Base-by-base conservation (phyloP, 2,113 vertebrate species). In the Bambusicola thoracicus region DNA sequence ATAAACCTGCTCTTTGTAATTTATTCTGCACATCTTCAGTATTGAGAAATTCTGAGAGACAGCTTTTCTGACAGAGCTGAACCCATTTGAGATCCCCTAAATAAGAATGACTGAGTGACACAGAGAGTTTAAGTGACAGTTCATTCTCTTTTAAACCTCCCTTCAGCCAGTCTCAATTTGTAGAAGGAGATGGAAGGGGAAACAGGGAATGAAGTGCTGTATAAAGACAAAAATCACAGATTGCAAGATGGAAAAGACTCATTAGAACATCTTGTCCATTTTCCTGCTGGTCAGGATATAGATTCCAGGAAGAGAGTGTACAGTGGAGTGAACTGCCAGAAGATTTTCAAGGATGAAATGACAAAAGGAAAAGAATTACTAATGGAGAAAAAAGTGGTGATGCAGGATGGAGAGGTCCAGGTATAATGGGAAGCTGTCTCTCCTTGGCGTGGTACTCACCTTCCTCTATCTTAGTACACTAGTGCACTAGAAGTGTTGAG, bases 71-170 rank as follows among this genome's bases (percentile, higher is more conserved):
- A 22, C 63, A 73, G 89, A 79, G 63, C 74, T 72, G 84, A 74
- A 76, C 70, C 44, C 32, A 19, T 41, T 34, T 22, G 59, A 92
- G 78, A 81, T 69, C 38, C 34, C 53, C 5, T n/a, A n/a, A n/a
- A 46, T 79, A 93, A 82, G 92, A 81, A 92, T 92, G 91, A 89
- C 81, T 92, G 95, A 96, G 89, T 85, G 92, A 87, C 72, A 58
- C 41, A 49, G 84, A 86, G 78, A 80, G 78, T 81, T 93, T 70
- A 80, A 94, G 92, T 82, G 92, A 82, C 95, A 90, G 70, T 69
- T 94, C 91, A 59, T 92, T 94, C 91, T 91, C 89, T 70, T 89
- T 53, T 74, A 89, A 89, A 36, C 41, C 55, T 94, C 16, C 34
- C 22, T 27, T 87, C 81, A 91, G 75, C 89, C 87, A 74, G 29